These are phyloP conservation scores for Drosophila pseudoobscura DNA, from an alignment of 1,140 invertebrate genomes.

Conservation along the genomic window DNA sequence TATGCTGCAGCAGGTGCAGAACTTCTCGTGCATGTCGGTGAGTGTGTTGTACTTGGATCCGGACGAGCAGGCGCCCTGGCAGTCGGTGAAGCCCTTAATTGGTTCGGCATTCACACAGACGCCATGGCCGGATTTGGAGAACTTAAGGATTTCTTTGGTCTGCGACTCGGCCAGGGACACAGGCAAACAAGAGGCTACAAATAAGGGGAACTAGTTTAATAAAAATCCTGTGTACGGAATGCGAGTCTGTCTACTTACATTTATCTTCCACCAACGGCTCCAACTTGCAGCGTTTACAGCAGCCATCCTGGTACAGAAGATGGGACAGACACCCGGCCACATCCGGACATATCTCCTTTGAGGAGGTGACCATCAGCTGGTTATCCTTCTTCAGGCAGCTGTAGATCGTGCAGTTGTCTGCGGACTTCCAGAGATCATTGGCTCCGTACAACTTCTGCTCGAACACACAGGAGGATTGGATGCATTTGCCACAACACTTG, in stretches of 20 bases:
- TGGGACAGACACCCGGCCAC: slow-evolving; percentile 85
- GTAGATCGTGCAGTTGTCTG: slow-evolving; percentile 87
- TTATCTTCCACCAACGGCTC: slow-evolving; percentile 82
- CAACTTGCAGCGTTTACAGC: slow-evolving; percentile 87
- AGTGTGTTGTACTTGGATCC: slow-evolving; percentile 86
- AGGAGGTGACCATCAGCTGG: slow-evolving; percentile 84
- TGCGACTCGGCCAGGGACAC: slow-evolving; percentile 84
- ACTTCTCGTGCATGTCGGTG: slow-evolving; percentile 72
- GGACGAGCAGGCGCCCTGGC: slow-evolving; percentile 87
- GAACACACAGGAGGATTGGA: slow-evolving; percentile 87
- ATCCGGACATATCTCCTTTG: slow-evolving; percentile 86
- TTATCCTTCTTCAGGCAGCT: slow-evolving; percentile 62
- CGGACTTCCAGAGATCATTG: slow-evolving; percentile 86
- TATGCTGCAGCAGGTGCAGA: slow-evolving; percentile 78
- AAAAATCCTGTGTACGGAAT: not conserved
- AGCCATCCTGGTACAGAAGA: slow-evolving; percentile 85
- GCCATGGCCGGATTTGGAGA: slow-evolving; percentile 84
- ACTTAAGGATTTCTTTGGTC: slow-evolving; percentile 85
- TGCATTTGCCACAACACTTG: slow-evolving; percentile 89
- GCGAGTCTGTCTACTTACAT: slow-evolving; percentile 51
- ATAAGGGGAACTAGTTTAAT: not conserved
- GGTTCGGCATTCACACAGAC: slow-evolving; percentile 86
- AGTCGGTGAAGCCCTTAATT: slow-evolving; percentile 86
- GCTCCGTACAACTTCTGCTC: slow-evolving; percentile 85
- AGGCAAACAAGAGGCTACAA: slow-evolving; percentile 85